Evolutionary conservation across 2,797 vertebrate genomes (phyloP).

Genomic region (Echeneis naucrates): DNA sequence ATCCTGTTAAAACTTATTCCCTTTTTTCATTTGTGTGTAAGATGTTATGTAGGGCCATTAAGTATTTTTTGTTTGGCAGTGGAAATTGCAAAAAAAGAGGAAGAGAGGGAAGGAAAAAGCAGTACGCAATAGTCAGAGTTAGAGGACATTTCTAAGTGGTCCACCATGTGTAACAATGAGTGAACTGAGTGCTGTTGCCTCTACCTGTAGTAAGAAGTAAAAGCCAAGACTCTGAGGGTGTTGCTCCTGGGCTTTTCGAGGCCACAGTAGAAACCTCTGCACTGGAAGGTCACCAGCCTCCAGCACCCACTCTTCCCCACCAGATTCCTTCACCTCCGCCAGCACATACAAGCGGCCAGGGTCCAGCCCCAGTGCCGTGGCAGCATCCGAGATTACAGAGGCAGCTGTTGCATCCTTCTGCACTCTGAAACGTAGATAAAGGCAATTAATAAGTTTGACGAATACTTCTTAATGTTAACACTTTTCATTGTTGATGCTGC

Average conservation of each 20-base stretch:
- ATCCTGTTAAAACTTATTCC: background rate
- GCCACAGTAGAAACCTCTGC: conserved; percentile 96
- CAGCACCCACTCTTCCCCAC: conserved; percentile 97
- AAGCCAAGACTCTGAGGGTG: conserved; percentile 92
- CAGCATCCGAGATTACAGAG: conserved; percentile 89
- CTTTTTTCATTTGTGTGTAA: background rate
- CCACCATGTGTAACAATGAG: background rate
- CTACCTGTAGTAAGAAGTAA: conserved; percentile 92
- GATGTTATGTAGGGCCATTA: background rate
- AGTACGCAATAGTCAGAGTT: conserved; percentile 17
- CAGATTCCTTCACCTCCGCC: conserved; percentile 96
- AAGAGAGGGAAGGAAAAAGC: conserved; percentile 36
- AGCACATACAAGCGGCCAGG: conserved; percentile 88
- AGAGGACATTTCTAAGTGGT: background rate
- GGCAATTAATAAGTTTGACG: background rate
- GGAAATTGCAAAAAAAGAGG: conserved; percentile 16
- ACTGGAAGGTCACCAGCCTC: conserved; percentile 93
- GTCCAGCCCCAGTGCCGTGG: conserved; percentile 88
- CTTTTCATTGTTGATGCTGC: background rate
- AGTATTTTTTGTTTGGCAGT: conserved; percentile 12
- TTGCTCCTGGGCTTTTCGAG: conserved; percentile 92
- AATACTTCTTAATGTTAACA: background rate
- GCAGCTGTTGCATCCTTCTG: conserved; percentile 91
- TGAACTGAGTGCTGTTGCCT: background rate
- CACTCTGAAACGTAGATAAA: conserved; percentile 78